Conservation (phyloP, 1,140 invertebrate species). For the Cephus cinctus region DNA sequence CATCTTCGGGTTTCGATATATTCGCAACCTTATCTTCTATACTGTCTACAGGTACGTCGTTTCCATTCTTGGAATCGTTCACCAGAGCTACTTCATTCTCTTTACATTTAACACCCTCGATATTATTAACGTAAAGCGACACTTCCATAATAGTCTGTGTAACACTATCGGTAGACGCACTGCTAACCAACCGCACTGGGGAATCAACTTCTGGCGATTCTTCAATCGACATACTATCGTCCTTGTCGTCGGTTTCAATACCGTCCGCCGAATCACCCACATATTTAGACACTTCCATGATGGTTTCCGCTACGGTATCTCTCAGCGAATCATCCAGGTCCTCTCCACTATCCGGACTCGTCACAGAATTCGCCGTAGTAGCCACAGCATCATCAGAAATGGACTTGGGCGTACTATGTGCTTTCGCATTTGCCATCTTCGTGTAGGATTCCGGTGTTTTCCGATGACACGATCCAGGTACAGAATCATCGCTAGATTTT, state of each 20-base stretch:
- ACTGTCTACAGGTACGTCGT: neutral
- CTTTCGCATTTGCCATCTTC: no score
- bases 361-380: no score
- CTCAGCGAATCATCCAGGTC: constrained; percentile 15
- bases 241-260: constrained; percentile 12
- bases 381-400: no score
- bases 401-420: no score
- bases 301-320: constrained; percentile 45
- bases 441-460: no score
- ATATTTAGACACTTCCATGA: constrained; percentile 48
- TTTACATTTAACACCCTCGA: constrained; percentile 6
- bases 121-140: constrained; percentile 26
- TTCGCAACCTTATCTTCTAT: constrained; percentile 7
- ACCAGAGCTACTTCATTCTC: constrained; percentile 7
- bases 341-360: no score
- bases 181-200: neutral
- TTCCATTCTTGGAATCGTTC: constrained; percentile 2
- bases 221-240: neutral
- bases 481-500: constrained; percentile 22
- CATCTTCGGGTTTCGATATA: constrained; percentile 17
- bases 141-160: constrained; percentile 43
- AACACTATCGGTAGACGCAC: constrained; percentile 23
- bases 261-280: constrained; percentile 19
- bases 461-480: constrained; percentile 21
- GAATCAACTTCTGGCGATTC: constrained; percentile 5